Conservation (phyloP, 2,888 invertebrate species). For the Andrena hattorfiana region DNA sequence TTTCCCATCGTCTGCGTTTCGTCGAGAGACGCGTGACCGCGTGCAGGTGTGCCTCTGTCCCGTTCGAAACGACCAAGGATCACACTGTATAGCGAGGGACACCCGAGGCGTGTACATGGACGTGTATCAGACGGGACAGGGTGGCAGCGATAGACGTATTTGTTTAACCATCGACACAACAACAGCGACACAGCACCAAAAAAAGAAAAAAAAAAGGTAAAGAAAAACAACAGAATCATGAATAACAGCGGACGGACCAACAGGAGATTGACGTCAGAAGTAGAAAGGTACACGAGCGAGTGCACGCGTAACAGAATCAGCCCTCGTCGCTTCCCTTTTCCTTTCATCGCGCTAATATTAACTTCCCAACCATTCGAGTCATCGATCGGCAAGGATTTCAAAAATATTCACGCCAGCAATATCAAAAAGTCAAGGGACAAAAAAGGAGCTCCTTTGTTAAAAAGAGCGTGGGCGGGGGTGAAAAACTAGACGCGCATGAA, state of each 20-base stretch:
- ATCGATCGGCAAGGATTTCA: too few species aligned
- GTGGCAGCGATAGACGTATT: slow-evolving; percentile 49
- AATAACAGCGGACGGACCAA: slow-evolving; percentile 52
- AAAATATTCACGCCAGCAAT: too few species aligned
- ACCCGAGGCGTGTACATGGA: slow-evolving; percentile 26
- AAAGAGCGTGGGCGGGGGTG: too few species aligned
- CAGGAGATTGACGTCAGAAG: slow-evolving; percentile 23
- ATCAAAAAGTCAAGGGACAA: too few species aligned
- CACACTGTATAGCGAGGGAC: slow-evolving; percentile 7
- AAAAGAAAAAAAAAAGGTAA: neutral
- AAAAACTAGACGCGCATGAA: too few species aligned
- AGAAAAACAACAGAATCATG: slow-evolving; percentile 32
- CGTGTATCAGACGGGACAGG: slow-evolving; percentile 33
- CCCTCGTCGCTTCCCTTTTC: slow-evolving; percentile 16
- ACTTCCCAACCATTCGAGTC: too few species aligned
- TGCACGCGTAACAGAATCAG: slow-evolving; percentile 18
- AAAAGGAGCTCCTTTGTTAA: too few species aligned
- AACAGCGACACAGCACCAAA: slow-evolving; percentile 70
- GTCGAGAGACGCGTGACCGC: neutral
- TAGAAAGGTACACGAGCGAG: slow-evolving; percentile 8
- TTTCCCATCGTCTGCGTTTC: slow-evolving; percentile 16
- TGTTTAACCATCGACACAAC: slow-evolving; percentile 70
- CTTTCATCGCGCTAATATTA: neutral
- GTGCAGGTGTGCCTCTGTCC: neutral
- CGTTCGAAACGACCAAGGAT: slow-evolving; percentile 23